Conservation (phyloP, 2,797 vertebrate species). For the Gambelia wislizenii region DNA sequence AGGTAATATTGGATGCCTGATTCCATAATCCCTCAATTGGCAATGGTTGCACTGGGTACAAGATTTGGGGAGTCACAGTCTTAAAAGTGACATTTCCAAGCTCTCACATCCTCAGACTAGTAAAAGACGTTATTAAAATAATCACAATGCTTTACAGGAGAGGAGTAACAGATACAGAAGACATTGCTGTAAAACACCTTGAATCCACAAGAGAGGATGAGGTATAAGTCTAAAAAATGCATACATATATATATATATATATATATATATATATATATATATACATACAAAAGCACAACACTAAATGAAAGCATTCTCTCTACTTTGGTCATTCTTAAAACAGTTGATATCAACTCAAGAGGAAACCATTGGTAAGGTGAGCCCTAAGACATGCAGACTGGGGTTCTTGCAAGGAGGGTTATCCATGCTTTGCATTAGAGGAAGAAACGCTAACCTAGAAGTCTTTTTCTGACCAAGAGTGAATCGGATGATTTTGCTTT, state of each 20-base stretch:
- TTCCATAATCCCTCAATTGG: no score
- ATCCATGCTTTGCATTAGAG: conserved; percentile 78
- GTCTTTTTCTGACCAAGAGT: conserved; percentile 97
- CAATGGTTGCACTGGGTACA: no score
- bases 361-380: conserved; percentile 39
- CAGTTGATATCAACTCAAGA: conserved; percentile 22
- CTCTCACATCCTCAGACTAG: background rate
- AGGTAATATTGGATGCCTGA: no score
- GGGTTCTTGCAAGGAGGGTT: conserved; percentile 56
- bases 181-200: background rate
- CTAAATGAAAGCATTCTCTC: background rate
- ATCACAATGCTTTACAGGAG: background rate
- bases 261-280: background rate
- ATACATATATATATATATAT: background rate
- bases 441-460: conserved; percentile 92
- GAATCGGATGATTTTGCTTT: conserved; percentile 98
- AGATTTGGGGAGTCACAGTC: no score
- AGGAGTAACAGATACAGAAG: background rate
- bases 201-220: background rate
- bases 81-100: background rate
- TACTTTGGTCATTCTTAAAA: background rate
- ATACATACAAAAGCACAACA: background rate
- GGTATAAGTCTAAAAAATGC: background rate
- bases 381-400: conserved; percentile 70
- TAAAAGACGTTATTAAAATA: background rate